These are phyloP conservation scores for Epinephelus moara DNA, from an alignment of 2,113 vertebrate species.

Conservation along the genomic window DNA sequence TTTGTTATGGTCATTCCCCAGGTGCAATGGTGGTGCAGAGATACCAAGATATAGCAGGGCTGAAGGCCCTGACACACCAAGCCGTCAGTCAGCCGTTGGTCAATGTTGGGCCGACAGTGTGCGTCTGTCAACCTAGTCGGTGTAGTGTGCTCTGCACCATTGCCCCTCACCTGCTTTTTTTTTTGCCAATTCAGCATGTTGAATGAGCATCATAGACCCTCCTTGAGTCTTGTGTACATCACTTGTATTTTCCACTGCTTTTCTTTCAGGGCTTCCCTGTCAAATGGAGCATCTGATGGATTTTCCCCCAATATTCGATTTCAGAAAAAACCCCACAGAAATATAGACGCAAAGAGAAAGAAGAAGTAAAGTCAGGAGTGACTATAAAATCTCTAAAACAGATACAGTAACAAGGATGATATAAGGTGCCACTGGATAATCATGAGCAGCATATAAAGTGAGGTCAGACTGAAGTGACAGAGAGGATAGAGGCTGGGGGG, in stretches of 20 bases:
- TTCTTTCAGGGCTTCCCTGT: neutral
- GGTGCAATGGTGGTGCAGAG: too few relatives aligned
- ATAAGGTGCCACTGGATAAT: conserved; percentile 5
- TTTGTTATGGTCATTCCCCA: too few relatives aligned
- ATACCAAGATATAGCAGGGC: too few relatives aligned
- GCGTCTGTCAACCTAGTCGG: too few relatives aligned
- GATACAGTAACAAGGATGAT: neutral
- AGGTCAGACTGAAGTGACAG: conserved; percentile 6
- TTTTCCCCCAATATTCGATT: neutral
- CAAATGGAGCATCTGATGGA: neutral
- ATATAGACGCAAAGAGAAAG: neutral
- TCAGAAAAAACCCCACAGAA: neutral
- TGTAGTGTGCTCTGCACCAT: too few relatives aligned
- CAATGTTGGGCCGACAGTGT: too few relatives aligned
- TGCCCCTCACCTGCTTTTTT: too few relatives aligned
- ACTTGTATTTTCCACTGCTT: neutral
- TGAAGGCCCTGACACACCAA: too few relatives aligned
- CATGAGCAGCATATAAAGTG: conserved; percentile 4
- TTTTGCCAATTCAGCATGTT: too few relatives aligned
- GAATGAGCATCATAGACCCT: too few relatives aligned
- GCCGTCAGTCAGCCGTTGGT: too few relatives aligned
- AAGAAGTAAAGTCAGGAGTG: neutral
- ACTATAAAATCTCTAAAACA: neutral
- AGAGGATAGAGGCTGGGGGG: conserved; percentile 18
- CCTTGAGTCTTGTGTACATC: neutral